Evolutionary conservation across 2,888 invertebrate genomes (phyloP).

Genomic region (Bugula neritina): DNA sequence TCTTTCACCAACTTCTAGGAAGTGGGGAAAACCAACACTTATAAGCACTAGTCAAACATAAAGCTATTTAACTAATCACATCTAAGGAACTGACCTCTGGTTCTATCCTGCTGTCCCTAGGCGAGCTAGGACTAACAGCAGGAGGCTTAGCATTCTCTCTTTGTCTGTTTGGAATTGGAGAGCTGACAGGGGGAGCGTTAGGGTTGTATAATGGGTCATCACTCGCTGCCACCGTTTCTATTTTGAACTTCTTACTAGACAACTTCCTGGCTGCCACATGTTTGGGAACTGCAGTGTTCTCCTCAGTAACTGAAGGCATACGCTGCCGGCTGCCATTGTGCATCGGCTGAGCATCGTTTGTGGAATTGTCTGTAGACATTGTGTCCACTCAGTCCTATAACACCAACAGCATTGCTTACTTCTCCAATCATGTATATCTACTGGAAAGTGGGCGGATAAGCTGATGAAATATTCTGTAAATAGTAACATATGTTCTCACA

Average conservation of each 20-base stretch:
- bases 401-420: too few species aligned
- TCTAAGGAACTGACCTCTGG: not conserved
- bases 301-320: not conserved
- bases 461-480: too few species aligned
- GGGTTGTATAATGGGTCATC: constrained; percentile 19
- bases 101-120: not conserved
- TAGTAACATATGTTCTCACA: too few species aligned
- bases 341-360: not conserved
- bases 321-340: not conserved
- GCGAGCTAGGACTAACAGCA: not conserved
- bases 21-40: too few species aligned
- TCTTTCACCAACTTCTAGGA: too few species aligned
- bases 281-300: not conserved
- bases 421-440: too few species aligned
- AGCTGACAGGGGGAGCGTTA: not conserved
- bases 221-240: constrained; percentile 1
- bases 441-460: too few species aligned
- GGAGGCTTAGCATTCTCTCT: not conserved
- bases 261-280: constrained; percentile 1
- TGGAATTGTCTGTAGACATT: too few species aligned
- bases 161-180: not conserved
- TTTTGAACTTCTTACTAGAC: constrained; percentile 23
- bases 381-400: too few species aligned
- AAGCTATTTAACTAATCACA: too few species aligned
- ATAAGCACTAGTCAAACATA: too few species aligned